phyloP scores from a whole-genome alignment of 1,140 invertebrate genomes.

The Periplaneta americana region DNA sequence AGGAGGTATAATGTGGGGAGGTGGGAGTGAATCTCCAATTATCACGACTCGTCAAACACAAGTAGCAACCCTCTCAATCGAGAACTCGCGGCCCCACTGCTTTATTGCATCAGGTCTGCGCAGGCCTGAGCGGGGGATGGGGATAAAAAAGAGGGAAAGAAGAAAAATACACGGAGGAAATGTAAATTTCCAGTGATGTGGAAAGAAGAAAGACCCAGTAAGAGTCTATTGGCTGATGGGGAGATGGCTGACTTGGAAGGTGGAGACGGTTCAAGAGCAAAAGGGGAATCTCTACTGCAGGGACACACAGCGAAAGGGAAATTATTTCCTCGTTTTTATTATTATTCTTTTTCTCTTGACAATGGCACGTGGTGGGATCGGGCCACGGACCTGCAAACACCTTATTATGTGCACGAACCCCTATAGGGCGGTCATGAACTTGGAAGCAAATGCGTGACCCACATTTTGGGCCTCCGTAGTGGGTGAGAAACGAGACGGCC shows the following conservation, averaged over 20 bases:
- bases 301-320: constrained; percentile 20
- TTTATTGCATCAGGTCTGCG: constrained; percentile 2
- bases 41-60: constrained; percentile 32
- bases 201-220: constrained; percentile 30
- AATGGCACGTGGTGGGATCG: not conserved
- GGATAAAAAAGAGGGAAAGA: constrained; percentile 1
- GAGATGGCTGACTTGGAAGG: not conserved
- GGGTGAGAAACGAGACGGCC: no score
- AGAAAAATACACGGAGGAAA: constrained; percentile 33
- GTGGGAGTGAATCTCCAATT: constrained; percentile 26
- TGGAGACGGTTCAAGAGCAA: constrained; percentile 2
- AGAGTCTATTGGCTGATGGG: constrained; percentile 13
- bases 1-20: not conserved
- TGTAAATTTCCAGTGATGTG: constrained; percentile 46
- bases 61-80: constrained; percentile 21
- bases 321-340: constrained; percentile 17
- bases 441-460: no score
- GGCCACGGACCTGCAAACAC: not conserved
- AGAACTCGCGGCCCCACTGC: not conserved
- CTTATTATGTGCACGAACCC: not conserved
- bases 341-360: constrained; percentile 8
- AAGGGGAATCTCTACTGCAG: constrained; percentile 20
- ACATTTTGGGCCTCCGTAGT: no score
- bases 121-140: constrained; percentile 6
- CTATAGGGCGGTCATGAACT: no score